Percentiles rank a stretch among this genome's conserved stretches.
Conservation (phyloP, 2,888 invertebrate genomes). For the Cyrtodaria siliqua region DNA sequence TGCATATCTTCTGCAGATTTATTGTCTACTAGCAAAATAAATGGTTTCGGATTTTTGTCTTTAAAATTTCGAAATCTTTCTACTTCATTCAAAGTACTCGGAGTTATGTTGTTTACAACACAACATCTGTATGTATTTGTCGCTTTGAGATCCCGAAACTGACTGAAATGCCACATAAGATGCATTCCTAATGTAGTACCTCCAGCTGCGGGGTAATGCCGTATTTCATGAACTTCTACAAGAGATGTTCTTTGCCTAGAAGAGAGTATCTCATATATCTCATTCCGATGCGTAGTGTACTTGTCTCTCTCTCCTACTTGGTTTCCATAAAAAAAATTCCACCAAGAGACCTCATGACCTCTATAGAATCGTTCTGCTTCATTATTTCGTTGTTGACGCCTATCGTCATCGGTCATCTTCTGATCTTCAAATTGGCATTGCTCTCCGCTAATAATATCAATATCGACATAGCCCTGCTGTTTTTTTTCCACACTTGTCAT, state of each 20-base stretch:
- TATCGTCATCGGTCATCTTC: slow-evolving; percentile 18
- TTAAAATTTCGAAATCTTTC: slow-evolving; percentile 25
- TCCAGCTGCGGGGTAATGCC: slow-evolving; percentile 45
- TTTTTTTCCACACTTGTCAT: slow-evolving; percentile 16
- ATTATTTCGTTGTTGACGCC: background rate
- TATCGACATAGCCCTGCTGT: slow-evolving; percentile 26
- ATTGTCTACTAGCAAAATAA: slow-evolving; percentile 38
- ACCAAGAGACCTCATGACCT: slow-evolving; percentile 35
- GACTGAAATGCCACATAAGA: slow-evolving; percentile 42
- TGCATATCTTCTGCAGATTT: slow-evolving; percentile 18
- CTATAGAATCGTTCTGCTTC: slow-evolving; percentile 32
- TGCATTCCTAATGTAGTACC: slow-evolving; percentile 39
- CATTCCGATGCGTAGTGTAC: background rate
- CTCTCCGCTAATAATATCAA: slow-evolving; percentile 66
- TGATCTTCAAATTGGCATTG: slow-evolving; percentile 19
- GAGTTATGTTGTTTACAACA: slow-evolving; percentile 29
- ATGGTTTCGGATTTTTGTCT: slow-evolving; percentile 24
- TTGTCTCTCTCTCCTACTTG: slow-evolving; percentile 30
- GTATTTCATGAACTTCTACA: slow-evolving; percentile 15
- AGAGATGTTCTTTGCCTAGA: slow-evolving; percentile 12
- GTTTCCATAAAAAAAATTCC: slow-evolving; percentile 35
- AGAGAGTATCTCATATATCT: background rate
- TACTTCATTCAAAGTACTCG: slow-evolving; percentile 35
- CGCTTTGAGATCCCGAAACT: slow-evolving; percentile 13
- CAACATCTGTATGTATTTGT: slow-evolving; percentile 36